Evolutionary conservation across 2,797 vertebrate species (phyloP).

Genomic region (Melanotaenia nigrans): DNA sequence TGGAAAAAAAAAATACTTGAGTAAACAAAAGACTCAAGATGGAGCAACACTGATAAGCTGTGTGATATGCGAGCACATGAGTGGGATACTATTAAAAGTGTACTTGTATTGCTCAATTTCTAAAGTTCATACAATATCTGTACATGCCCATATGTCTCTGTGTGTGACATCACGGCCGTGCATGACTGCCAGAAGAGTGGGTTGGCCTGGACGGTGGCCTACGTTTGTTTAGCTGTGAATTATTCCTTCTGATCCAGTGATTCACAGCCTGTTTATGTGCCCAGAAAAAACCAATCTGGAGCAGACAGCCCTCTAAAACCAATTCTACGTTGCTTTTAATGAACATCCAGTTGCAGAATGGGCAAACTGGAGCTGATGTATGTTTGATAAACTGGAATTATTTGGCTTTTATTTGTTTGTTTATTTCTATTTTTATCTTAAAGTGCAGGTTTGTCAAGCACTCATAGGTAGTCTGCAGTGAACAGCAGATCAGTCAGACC

Average conservation of each 20-base stretch:
- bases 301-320: slow-evolving; percentile 37
- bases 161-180: slow-evolving; percentile 56
- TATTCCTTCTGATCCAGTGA: slow-evolving; percentile 74
- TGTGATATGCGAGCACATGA: slow-evolving; percentile 10
- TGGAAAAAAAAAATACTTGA: slow-evolving; percentile 27
- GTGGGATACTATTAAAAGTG: slow-evolving; percentile 12
- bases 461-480: too few species aligned
- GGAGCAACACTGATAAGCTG: slow-evolving; percentile 10
- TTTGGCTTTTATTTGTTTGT: too few species aligned
- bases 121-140: slow-evolving; percentile 30
- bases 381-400: background rate
- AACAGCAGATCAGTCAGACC: too few species aligned
- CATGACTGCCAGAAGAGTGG: slow-evolving; percentile 64
- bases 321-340: slow-evolving; percentile 14
- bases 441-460: too few species aligned
- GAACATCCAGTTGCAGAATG: slow-evolving; percentile 7
- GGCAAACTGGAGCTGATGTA: background rate
- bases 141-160: slow-evolving; percentile 14
- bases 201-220: slow-evolving; percentile 65
- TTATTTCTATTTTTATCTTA: too few species aligned
- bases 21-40: slow-evolving; percentile 14
- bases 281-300: slow-evolving; percentile 69
- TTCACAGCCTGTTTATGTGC: slow-evolving; percentile 67
- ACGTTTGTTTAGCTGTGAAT: slow-evolving; percentile 78
- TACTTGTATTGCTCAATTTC: slow-evolving; percentile 18